These are phyloP conservation scores for Nibea albiflora DNA, from an alignment of 2,113 vertebrate species.

Conservation along the genomic window DNA sequence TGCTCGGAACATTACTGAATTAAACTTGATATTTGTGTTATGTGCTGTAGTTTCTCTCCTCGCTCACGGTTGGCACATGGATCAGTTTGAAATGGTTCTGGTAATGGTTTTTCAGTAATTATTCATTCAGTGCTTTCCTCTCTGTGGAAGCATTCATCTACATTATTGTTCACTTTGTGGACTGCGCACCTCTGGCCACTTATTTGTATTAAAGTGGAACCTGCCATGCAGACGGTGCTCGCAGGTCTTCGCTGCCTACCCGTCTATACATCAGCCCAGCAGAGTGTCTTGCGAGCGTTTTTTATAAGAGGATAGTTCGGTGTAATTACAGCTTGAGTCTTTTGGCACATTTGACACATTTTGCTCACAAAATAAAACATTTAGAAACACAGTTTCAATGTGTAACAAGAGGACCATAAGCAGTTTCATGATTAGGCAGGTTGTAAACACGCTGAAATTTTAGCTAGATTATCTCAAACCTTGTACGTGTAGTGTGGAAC, in stretches of 20 bases:
- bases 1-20: background rate
- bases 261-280: background rate
- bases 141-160: constrained; percentile 7
- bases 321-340: background rate
- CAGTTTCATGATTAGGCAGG: too few species aligned
- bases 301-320: background rate
- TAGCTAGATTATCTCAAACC: too few species aligned
- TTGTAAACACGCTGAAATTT: too few species aligned
- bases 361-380: too few species aligned
- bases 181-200: background rate
- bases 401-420: too few species aligned
- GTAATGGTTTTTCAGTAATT: background rate
- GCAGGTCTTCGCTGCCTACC: background rate
- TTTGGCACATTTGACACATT: too few species aligned
- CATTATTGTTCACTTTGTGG: constrained; percentile 4
- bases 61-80: background rate
- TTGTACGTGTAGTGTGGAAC: too few species aligned
- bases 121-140: background rate
- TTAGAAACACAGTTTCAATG: too few species aligned
- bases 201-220: background rate
- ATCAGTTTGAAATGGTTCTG: background rate
- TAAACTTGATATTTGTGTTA: background rate
- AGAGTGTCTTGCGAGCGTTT: background rate
- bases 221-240: background rate
- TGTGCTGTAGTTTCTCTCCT: background rate